A percentile compares a stretch with the other conserved stretches of the same genome.
These are phyloP conservation scores for Pseudococcus longispinus DNA, from an alignment of 2,888 invertebrate species.

Conservation along the genomic window DNA sequence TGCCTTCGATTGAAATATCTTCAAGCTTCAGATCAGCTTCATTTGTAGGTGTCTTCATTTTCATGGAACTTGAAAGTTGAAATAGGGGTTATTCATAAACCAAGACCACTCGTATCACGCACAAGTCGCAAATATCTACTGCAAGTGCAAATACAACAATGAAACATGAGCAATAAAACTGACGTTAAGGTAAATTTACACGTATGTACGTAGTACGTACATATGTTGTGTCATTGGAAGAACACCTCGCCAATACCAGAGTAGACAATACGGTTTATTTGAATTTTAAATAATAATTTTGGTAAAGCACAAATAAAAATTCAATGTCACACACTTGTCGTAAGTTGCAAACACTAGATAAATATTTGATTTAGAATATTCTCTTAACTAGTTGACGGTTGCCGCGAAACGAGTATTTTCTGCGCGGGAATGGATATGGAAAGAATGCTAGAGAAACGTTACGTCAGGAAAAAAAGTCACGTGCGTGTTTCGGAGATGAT, in stretches of 20 bases:
- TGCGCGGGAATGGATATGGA: not conserved
- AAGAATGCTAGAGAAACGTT: conserved; percentile 30
- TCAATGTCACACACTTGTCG: conserved; percentile 26
- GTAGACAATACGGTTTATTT: not conserved
- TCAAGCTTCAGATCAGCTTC: not conserved
- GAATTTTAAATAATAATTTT: not conserved
- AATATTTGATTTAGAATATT: conserved; percentile 17
- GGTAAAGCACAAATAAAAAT: conserved; percentile 13
- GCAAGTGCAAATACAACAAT: not conserved
- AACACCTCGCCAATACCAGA: not conserved
- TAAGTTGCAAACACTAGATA: conserved; percentile 10
- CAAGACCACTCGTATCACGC: not conserved
- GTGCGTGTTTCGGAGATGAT: conserved; percentile 42
- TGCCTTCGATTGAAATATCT: not conserved
- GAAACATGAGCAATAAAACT: not conserved
- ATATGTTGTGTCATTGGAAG: not conserved
- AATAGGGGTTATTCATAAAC: no score
- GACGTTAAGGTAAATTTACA: not conserved
- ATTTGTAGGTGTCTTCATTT: not conserved
- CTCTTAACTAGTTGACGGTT: not conserved
- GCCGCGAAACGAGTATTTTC: conserved; percentile 22
- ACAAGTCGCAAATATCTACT: not conserved
- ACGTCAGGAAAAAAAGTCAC: conserved; percentile 44
- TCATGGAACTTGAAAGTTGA: not conserved
- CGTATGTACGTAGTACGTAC: not conserved